Percentiles rank a stretch among this genome's conserved stretches.
Conservation (phyloP, 2,888 invertebrate genomes). For the Athripsodes cinereus region DNA sequence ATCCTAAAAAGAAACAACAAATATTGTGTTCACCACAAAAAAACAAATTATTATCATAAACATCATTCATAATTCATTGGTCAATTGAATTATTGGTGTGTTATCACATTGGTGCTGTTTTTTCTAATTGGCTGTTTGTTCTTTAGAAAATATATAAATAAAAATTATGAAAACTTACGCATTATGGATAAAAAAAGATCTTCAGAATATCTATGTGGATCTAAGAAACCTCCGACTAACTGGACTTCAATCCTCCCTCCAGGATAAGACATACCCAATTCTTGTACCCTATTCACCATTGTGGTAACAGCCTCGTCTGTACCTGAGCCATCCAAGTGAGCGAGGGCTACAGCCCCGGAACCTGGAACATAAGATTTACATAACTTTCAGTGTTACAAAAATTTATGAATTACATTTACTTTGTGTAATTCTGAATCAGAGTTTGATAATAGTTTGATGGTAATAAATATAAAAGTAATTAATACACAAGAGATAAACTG, state of each 20-base stretch:
- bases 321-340: slow-evolving; percentile 79
- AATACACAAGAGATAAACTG: too few relatives aligned
- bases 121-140: too few relatives aligned
- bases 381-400: too few relatives aligned
- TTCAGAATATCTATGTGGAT: slow-evolving; percentile 80
- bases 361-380: too few relatives aligned
- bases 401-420: too few relatives aligned
- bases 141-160: too few relatives aligned
- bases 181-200: slow-evolving; percentile 85
- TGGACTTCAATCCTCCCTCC: slow-evolving; percentile 87
- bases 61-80: not conserved
- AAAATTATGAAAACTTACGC: slow-evolving; percentile 48
- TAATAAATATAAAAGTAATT: too few relatives aligned
- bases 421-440: too few relatives aligned
- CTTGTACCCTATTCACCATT: slow-evolving; percentile 82
- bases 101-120: too few relatives aligned
- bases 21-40: not conserved
- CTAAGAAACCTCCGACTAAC: slow-evolving; percentile 86
- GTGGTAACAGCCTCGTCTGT: slow-evolving; percentile 77
- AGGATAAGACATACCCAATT: slow-evolving; percentile 77
- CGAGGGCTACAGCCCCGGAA: slow-evolving; percentile 81
- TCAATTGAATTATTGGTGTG: not conserved
- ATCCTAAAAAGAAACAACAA: too few relatives aligned
- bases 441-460: too few relatives aligned
- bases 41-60: not conserved